Evolutionary conservation across 2,888 invertebrate species (phyloP).

Genomic region (Drosophila falleni): DNA sequence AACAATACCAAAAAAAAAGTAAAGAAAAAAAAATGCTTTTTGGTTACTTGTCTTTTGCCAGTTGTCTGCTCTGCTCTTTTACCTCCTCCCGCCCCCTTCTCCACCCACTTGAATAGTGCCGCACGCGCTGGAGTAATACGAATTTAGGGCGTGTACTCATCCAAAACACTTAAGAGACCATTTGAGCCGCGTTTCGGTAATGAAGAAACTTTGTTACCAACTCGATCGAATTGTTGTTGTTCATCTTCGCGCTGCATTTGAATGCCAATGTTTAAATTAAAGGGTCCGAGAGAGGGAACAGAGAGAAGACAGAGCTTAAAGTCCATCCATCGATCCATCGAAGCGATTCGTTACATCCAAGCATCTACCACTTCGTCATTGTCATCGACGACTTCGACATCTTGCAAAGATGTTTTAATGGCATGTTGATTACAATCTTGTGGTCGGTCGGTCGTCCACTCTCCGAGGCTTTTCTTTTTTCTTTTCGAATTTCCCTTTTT

Average conservation of each 20-base stretch:
- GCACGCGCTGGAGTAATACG: slow-evolving; percentile 66
- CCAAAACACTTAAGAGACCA: slow-evolving; percentile 78
- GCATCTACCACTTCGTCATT: slow-evolving; percentile 69
- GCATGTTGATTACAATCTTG: slow-evolving; percentile 83
- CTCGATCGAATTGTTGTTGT: slow-evolving; percentile 45
- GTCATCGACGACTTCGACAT: slow-evolving; percentile 78
- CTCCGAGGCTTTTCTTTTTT: slow-evolving; percentile 56
- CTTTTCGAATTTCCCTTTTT: slow-evolving; percentile 55
- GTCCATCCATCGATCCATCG: slow-evolving; percentile 52
- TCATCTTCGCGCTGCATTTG: slow-evolving; percentile 74
- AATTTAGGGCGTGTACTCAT: slow-evolving; percentile 82
- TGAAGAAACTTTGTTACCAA: slow-evolving; percentile 70
- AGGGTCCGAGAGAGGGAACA: slow-evolving; percentile 37
- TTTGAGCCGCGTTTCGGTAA: slow-evolving; percentile 55
- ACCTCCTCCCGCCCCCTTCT: background rate
- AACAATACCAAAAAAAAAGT: slow-evolving; percentile 11
- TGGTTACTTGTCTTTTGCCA: slow-evolving; percentile 40
- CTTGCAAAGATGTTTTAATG: slow-evolving; percentile 82
- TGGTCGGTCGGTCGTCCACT: slow-evolving; percentile 53
- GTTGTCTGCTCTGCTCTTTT: background rate
- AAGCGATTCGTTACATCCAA: slow-evolving; percentile 71
- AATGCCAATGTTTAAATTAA: slow-evolving; percentile 73
- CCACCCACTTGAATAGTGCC: slow-evolving; percentile 17
- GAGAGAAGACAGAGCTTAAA: slow-evolving; percentile 34
- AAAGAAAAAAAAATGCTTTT: slow-evolving; percentile 34